These are phyloP conservation scores for Lampropteryx suffumata DNA, from an alignment of 2,888 invertebrate genomes.

Conservation along the genomic window DNA sequence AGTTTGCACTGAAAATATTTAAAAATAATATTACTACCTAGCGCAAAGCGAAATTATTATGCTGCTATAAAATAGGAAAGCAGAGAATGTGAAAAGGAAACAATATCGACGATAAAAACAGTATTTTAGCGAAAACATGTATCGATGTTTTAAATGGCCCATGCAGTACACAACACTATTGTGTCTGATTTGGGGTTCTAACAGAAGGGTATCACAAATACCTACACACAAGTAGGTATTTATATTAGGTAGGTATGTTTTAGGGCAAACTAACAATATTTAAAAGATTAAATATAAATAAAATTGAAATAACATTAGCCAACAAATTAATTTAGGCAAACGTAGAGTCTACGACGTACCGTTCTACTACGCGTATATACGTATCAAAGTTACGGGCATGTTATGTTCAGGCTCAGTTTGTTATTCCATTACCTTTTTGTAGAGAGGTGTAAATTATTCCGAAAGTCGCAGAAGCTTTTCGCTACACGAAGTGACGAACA, in stretches of 20 bases:
- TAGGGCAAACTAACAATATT: too few relatives aligned
- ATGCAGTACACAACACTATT: too few relatives aligned
- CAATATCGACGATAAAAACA: background rate
- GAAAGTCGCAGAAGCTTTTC: conserved; percentile 36
- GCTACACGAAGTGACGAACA: conserved; percentile 37
- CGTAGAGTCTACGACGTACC: background rate
- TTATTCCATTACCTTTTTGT: conserved; percentile 51
- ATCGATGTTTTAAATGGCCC: background rate
- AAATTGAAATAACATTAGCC: too few relatives aligned
- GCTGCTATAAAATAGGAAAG: background rate
- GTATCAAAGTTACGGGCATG: conserved; percentile 27
- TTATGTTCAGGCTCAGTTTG: conserved; percentile 40
- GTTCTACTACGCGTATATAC: background rate
- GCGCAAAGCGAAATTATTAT: conserved; percentile 15
- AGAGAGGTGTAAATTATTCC: conserved; percentile 39
- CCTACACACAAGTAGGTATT: too few relatives aligned
- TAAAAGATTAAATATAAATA: too few relatives aligned
- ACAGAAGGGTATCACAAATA: too few relatives aligned
- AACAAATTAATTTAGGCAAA: conserved; percentile 31
- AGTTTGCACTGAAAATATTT: conserved; percentile 25
- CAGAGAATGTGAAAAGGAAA: background rate
- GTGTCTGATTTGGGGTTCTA: too few relatives aligned
- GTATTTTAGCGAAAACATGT: background rate
- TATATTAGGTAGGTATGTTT: too few relatives aligned
- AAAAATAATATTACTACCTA: conserved; percentile 19